Percentiles rank a stretch among this genome's conserved stretches.
These are phyloP conservation scores for Vicugna pacos DNA, from an alignment of 2,113 vertebrate species.

Conservation along the genomic window DNA sequence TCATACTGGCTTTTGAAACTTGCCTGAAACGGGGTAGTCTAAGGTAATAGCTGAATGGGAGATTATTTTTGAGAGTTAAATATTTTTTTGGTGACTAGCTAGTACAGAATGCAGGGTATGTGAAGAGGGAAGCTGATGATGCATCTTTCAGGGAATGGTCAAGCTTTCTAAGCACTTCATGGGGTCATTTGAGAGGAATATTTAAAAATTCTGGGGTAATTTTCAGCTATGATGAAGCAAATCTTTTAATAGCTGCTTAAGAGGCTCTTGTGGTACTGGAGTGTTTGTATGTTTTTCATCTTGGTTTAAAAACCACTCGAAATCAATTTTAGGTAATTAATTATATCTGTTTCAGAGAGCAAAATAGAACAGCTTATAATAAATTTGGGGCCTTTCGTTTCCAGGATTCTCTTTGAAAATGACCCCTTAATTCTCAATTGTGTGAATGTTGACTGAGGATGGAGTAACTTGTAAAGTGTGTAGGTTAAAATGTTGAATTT, in stretches of 20 bases:
- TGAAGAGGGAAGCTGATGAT: slow-evolving; percentile 62
- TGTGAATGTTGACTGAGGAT: slow-evolving; percentile 15
- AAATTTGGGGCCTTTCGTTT: slow-evolving; percentile 54
- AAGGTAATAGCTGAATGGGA: slow-evolving; percentile 48
- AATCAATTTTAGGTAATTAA: slow-evolving; percentile 63
- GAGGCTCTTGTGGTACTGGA: slow-evolving; percentile 61
- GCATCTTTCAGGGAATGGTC: slow-evolving; percentile 66
- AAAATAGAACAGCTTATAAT: slow-evolving; percentile 46
- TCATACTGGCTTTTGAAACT: slow-evolving; percentile 52
- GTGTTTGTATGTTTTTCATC: slow-evolving; percentile 69
- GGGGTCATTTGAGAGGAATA: slow-evolving; percentile 69
- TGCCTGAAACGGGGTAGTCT: slow-evolving; percentile 37
- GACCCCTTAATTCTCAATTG: slow-evolving; percentile 37
- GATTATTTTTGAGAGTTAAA: slow-evolving; percentile 64
- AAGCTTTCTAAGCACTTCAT: slow-evolving; percentile 75
- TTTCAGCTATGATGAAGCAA: slow-evolving; percentile 76
- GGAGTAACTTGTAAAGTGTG: slow-evolving; percentile 41
- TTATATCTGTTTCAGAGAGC: slow-evolving; percentile 57
- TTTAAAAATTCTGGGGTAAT: slow-evolving; percentile 56
- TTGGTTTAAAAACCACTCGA: slow-evolving; percentile 58
- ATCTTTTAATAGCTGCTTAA: slow-evolving; percentile 68
- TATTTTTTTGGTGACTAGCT: slow-evolving; percentile 46
- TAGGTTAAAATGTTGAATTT: slow-evolving; percentile 57
- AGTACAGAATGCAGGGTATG: slow-evolving; percentile 45
- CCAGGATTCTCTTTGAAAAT: slow-evolving; percentile 67